These are phyloP conservation scores for Erythrolamprus reginae DNA, from an alignment of 2,113 vertebrate species.

Conservation along the genomic window DNA sequence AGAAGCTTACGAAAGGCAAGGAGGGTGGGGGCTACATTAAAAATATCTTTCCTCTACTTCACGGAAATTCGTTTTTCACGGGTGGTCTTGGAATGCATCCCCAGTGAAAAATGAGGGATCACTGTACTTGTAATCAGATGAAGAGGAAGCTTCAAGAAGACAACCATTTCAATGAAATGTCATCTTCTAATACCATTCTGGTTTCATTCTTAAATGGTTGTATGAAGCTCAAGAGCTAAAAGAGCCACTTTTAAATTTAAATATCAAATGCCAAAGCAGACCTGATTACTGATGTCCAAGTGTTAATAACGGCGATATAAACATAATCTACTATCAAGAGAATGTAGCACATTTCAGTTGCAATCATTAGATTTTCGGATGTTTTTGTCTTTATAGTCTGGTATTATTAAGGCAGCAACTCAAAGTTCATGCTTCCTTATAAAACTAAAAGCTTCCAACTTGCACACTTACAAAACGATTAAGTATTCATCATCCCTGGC, in stretches of 20 bases:
- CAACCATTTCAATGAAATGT: neutral
- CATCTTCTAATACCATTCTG: neutral
- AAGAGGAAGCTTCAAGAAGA: neutral
- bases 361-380: neutral
- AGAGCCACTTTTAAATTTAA: neutral
- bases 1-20: no score
- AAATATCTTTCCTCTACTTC: no score
- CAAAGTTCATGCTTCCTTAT: constrained; percentile 12
- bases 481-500: constrained; percentile 53
- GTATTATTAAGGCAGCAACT: constrained; percentile 15
- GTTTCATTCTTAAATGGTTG: neutral
- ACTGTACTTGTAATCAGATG: neutral
- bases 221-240: neutral
- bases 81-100: no score
- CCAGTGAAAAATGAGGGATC: no score
- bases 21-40: no score
- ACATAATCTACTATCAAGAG: constrained; percentile 9
- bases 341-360: rapidly evolving
- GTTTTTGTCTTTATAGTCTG: rapidly evolving
- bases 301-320: neutral
- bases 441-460: constrained; percentile 59
- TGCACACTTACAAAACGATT: constrained; percentile 37
- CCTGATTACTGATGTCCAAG: neutral
- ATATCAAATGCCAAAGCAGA: neutral
- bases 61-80: no score